These are phyloP conservation scores for Gnatocerus cornutus DNA, from an alignment of 2,888 invertebrate genomes.

Conservation along the genomic window DNA sequence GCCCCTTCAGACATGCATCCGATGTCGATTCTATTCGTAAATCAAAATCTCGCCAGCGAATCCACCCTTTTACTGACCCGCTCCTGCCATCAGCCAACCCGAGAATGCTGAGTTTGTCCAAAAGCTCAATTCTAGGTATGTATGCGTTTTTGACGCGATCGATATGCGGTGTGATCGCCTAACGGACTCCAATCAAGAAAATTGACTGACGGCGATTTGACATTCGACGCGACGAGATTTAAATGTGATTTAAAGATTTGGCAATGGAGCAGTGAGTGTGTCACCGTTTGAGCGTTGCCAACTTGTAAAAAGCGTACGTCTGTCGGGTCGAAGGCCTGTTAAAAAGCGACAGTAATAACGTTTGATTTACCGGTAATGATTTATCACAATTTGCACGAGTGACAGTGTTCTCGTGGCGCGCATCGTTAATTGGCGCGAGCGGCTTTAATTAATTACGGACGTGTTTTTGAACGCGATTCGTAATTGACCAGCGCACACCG, in stretches of 20 bases:
- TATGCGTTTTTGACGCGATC: conserved; percentile 11
- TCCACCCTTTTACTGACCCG: conserved; percentile 62
- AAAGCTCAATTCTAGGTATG: conserved; percentile 4
- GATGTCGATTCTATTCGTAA: conserved; percentile 72
- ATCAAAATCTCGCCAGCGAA: conserved; percentile 69
- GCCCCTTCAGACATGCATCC: conserved; percentile 68
- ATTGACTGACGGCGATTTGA: background rate
- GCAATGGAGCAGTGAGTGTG: conserved; percentile 27
- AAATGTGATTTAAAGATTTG: conserved; percentile 28
- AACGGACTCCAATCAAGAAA: conserved; percentile 5
- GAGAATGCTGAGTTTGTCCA: conserved; percentile 21
- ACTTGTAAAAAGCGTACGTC: conserved; percentile 15
- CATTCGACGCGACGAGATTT: conserved; percentile 13
- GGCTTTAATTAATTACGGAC: conserved; percentile 64
- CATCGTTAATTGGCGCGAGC: conserved; percentile 64
- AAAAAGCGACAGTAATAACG: conserved; percentile 46
- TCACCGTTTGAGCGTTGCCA: conserved; percentile 26
- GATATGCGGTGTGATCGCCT: background rate
- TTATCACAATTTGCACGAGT: conserved; percentile 66
- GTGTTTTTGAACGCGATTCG: conserved; percentile 64
- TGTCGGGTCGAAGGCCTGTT: conserved; percentile 21
- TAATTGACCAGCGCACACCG: conserved; percentile 57
- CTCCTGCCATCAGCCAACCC: conserved; percentile 37
- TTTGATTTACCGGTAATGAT: conserved; percentile 65
- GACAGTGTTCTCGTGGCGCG: conserved; percentile 63